Percentiles rank a stretch among this genome's conserved stretches.
These are phyloP conservation scores for Taxidea taxus DNA, from an alignment of 2,113 vertebrate genomes.

Conservation along the genomic window DNA sequence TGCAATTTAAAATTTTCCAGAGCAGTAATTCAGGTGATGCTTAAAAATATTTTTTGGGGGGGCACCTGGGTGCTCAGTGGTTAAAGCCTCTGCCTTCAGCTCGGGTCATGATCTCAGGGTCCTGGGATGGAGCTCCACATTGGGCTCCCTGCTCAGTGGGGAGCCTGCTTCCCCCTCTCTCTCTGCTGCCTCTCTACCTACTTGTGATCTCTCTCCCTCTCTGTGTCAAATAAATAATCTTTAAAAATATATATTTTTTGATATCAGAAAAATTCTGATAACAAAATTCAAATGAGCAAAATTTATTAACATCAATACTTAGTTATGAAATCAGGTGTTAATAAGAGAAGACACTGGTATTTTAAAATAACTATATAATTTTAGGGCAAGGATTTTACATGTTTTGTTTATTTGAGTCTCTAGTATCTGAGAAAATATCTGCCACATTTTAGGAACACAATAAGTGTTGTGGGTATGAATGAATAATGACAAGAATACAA, in stretches of 20 bases:
- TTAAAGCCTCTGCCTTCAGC: too few relatives aligned
- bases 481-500: background rate
- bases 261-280: background rate
- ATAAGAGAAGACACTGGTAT: background rate
- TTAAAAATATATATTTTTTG: too few relatives aligned
- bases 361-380: background rate
- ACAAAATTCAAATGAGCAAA: background rate
- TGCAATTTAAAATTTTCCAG: background rate
- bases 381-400: background rate
- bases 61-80: too few relatives aligned
- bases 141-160: too few relatives aligned
- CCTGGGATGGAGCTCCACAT: too few relatives aligned
- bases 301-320: background rate
- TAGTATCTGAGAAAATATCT: background rate
- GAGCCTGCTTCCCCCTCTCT: too few relatives aligned
- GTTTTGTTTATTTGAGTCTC: background rate
- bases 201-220: too few relatives aligned
- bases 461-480: background rate
- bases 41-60: conserved; percentile 21
- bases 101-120: too few relatives aligned
- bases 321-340: background rate
- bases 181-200: too few relatives aligned
- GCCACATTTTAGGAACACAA: background rate
- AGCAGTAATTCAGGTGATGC: background rate
- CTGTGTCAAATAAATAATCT: too few relatives aligned